Percentiles rank a stretch among this genome's conserved stretches.
phyloP scores from a whole-genome alignment of 2,113 vertebrate species.

The Craseonycteris thonglongyai region DNA sequence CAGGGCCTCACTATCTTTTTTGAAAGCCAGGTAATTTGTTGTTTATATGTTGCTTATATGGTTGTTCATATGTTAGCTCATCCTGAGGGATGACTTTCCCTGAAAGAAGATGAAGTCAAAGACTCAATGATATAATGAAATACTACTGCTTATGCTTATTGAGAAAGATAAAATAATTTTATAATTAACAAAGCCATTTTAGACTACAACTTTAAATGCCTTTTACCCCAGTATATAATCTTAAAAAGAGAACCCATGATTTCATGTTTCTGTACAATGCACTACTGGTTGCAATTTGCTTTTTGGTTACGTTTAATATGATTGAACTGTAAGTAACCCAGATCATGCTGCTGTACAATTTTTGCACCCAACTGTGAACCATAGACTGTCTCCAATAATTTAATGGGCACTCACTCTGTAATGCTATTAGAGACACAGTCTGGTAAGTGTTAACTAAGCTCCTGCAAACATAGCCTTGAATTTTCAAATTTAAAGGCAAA shows the following conservation, averaged over 20 bases:
- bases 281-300: slow-evolving; percentile 48
- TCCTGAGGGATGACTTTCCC: not conserved
- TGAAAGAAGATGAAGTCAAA: not conserved
- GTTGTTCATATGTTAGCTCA: too few species aligned
- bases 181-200: not conserved
- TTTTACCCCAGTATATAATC: not conserved
- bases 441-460: slow-evolving; percentile 74
- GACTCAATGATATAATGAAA: not conserved
- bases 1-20: not conserved
- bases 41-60: too few species aligned
- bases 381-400: slow-evolving; percentile 68
- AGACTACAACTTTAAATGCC: not conserved
- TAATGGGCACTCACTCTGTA: slow-evolving; percentile 47
- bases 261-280: slow-evolving; percentile 39
- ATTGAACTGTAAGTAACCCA: slow-evolving; percentile 70
- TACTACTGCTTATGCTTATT: slow-evolving; percentile 34
- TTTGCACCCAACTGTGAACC: slow-evolving; percentile 59
- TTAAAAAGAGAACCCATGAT: not conserved
- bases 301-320: slow-evolving; percentile 61
- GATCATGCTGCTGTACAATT: slow-evolving; percentile 51
- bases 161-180: slow-evolving; percentile 54
- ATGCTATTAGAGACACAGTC: slow-evolving; percentile 5
- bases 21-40: not conserved
- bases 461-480: slow-evolving; percentile 61
- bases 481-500: slow-evolving; percentile 52